Evolutionary conservation across 2,888 invertebrate species (phyloP).

Genomic region (Machimus atricapillus): DNA sequence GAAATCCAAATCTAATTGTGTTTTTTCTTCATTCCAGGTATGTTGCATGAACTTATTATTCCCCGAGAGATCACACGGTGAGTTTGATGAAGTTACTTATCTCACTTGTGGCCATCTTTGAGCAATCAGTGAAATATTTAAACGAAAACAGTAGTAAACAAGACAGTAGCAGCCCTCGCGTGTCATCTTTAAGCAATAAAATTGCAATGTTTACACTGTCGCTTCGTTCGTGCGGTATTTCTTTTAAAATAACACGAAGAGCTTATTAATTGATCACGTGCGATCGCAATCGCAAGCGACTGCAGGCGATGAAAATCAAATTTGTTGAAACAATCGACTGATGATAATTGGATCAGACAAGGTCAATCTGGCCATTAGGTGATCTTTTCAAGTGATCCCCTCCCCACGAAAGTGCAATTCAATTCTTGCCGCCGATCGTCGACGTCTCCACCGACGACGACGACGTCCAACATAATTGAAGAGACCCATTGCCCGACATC

Average conservation of each 20-base stretch:
- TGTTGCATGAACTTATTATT: neutral
- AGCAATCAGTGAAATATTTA: neutral
- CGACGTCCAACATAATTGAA: neutral
- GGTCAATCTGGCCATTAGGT: neutral
- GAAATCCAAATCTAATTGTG: neutral
- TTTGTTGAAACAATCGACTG: constrained; percentile 32
- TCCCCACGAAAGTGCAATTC: neutral
- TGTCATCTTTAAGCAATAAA: neutral
- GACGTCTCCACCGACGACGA: neutral
- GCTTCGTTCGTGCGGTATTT: neutral
- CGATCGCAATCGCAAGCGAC: neutral
- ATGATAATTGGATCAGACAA: constrained; percentile 38
- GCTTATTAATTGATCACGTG: constrained; percentile 4
- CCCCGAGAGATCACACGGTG: neutral
- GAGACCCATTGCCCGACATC: constrained; percentile 31
- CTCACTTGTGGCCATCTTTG: neutral
- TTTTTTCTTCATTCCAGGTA: constrained; percentile 20
- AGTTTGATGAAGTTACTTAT: neutral
- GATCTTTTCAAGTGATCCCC: neutral
- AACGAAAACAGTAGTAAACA: neutral
- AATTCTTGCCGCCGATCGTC: neutral
- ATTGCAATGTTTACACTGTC: neutral
- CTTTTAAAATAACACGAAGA: neutral
- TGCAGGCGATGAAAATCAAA: constrained; percentile 19
- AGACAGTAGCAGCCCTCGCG: neutral